Base-by-base conservation (phyloP, 2,797 vertebrate genomes). In the Phalanger gymnotis region DNA sequence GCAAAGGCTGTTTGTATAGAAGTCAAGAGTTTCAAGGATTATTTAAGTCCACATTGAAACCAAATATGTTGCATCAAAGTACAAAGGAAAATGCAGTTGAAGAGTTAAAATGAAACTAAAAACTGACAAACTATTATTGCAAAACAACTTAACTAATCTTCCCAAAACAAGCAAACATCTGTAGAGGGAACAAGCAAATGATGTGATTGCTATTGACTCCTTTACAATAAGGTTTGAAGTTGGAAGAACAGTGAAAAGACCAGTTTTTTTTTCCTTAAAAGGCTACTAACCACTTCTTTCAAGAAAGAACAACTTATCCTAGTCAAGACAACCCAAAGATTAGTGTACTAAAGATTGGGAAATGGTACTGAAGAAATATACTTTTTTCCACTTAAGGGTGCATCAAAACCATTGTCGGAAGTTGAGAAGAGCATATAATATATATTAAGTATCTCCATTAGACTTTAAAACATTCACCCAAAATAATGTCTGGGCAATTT, bases 161-260 rank as follows among this genome's bases (percentile, higher is more conserved):
- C 19, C 22, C 22, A 10, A 87, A 87, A 47, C 1, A 87, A 87
- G 40, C 40, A 87, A 87, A 87, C 22, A 87, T 87, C 40, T 28
- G 47, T 25, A 87, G 7, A 87, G 40, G 22, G 73, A 87, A 47
- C 7, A 87, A 14, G 40, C 73, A 87, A 22, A 25, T 87, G 40
- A 10, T 87, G 3, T 87, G 25, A 10, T 87, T 87, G 73, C 51
- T 87, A 87, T 27, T 87, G 40, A 87, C 25, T 87, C 47, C 40
- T 47, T 27, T 47, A 51, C 73, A 87, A 12, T 47, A 47, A 81
- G n/a, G n/a, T 81, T 81, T 81, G 19, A 47, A 81, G 22, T 87
- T 87, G 73, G 40, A 87, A 87, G 73, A 87, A 87, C 73, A 87
- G 73, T 87, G 73, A 87, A 87, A 87, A 87, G 73, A 87, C 40